Evolutionary conservation across 2,113 vertebrate species (phyloP), one percentile per base, ranked within the genome.

Genomic region (Microtus oregoni): DNA sequence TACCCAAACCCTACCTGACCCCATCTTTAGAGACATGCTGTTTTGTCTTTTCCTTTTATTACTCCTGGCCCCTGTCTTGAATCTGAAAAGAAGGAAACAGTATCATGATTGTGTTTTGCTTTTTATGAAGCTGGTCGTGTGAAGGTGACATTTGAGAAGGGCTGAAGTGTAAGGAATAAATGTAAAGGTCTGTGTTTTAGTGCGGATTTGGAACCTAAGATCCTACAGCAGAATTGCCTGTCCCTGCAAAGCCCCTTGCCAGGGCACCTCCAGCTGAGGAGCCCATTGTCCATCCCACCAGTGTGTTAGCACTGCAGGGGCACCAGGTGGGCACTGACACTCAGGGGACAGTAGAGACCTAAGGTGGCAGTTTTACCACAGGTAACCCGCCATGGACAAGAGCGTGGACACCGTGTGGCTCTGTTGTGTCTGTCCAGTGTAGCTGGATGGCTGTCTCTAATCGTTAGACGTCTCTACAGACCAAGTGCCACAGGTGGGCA

Each of bases 401-500:
- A 30, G 58, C n/a, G 3, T 0, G n/a, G 20, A 1, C 1, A 28
- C 86, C 1, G 75, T 11, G 28, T 0, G 2, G 32, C 5, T 2
- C 4, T 20, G 8, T 2, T 3, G 0, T 7, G 9, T n/a, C 2
- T 15, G 70, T 41, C 26, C 7, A 3, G 4, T 0, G 2, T 0
- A 0, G 3, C 0, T 50, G 50, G 6, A 0, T 11, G 19, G 15
- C 28, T 3, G 0, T 7, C 0, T 30, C 1, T 1, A 6, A 8
- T 1, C 7, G 24, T 7, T 3, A 22, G 32, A 3, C 5, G 13
- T 9, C 35, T 28, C 28, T 15, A 3, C 10, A n/a, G 0, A 0
- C 47, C 28, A 0, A 2, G 6, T 0, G 0, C 0, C 0, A 1
- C n/a, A 0, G 11, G 5, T 13, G 24, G 35, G 11, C 0, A 2